Evolutionary conservation across 1,140 invertebrate genomes (phyloP).

Genomic region (Mya arenaria): DNA sequence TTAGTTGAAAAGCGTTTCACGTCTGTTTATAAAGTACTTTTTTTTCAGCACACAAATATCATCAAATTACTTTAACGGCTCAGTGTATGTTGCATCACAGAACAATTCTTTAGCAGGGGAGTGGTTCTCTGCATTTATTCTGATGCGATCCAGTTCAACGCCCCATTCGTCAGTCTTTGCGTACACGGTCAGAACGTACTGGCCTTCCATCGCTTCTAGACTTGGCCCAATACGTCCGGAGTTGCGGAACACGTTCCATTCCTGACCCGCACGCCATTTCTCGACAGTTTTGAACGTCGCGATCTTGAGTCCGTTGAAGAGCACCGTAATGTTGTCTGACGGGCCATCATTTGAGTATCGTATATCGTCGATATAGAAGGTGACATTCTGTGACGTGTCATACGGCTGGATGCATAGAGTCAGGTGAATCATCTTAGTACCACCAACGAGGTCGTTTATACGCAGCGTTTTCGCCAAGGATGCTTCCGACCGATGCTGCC

Average conservation of each 20-base stretch:
- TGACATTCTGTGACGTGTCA: neutral
- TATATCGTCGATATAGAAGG: constrained; percentile 22
- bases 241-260: constrained; percentile 43
- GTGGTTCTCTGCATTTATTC: constrained; percentile 34
- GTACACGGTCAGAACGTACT: constrained; percentile 7
- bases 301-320: constrained; percentile 7
- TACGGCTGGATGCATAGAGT: constrained; percentile 7
- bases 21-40: no score
- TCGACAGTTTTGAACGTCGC: constrained; percentile 27
- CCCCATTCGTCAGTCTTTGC: constrained; percentile 37
- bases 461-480: constrained; percentile 20
- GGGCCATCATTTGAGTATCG: constrained; percentile 40
- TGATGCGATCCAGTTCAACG: constrained; percentile 39
- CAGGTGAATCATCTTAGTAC: neutral
- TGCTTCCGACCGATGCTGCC: constrained; percentile 34
- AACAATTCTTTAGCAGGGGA: constrained; percentile 2
- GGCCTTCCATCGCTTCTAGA: neutral
- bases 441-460: neutral
- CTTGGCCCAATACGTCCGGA: neutral
- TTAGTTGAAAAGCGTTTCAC: no score
- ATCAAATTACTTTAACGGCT: no score
- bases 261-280: constrained; percentile 25
- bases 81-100: constrained; percentile 12
- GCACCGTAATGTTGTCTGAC: neutral
- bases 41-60: no score